Conservation (phyloP, 2,888 invertebrate genomes). For the Eilema depressum region DNA sequence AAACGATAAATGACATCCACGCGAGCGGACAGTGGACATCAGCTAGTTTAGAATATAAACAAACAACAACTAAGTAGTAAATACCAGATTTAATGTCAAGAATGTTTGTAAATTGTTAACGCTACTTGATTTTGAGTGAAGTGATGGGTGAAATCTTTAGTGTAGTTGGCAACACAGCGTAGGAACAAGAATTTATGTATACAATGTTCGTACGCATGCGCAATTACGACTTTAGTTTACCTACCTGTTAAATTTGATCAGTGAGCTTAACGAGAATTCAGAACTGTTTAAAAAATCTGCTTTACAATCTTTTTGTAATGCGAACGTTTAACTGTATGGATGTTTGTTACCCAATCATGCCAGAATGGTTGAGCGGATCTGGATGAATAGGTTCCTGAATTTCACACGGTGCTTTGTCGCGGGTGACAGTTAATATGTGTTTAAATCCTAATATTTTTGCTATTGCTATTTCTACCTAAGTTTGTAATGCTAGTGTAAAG, state of each 20-base stretch:
- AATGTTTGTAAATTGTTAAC: constrained; percentile 19
- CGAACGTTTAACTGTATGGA: too few relatives aligned
- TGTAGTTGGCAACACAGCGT: constrained; percentile 21
- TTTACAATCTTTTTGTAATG: background rate
- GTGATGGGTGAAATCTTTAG: constrained; percentile 37
- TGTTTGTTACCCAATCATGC: too few relatives aligned
- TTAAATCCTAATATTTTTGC: too few relatives aligned
- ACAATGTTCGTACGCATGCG: constrained; percentile 18
- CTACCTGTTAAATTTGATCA: background rate
- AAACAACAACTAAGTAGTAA: constrained; percentile 19
- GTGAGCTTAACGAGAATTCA: background rate
- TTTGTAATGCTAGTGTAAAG: too few relatives aligned
- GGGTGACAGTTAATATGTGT: too few relatives aligned
- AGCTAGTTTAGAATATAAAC: constrained; percentile 1
- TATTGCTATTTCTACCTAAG: too few relatives aligned
- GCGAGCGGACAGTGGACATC: background rate
- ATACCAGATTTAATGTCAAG: constrained; percentile 21
- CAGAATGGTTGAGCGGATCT: too few relatives aligned
- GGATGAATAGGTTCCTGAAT: background rate
- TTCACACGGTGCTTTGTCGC: background rate
- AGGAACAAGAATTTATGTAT: constrained; percentile 15
- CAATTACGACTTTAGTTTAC: background rate
- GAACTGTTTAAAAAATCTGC: background rate
- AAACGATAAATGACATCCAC: background rate
- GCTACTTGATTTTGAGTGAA: constrained; percentile 16